phyloP scores from a whole-genome alignment of 2,888 invertebrate species.

The Pandemis corylana region DNA sequence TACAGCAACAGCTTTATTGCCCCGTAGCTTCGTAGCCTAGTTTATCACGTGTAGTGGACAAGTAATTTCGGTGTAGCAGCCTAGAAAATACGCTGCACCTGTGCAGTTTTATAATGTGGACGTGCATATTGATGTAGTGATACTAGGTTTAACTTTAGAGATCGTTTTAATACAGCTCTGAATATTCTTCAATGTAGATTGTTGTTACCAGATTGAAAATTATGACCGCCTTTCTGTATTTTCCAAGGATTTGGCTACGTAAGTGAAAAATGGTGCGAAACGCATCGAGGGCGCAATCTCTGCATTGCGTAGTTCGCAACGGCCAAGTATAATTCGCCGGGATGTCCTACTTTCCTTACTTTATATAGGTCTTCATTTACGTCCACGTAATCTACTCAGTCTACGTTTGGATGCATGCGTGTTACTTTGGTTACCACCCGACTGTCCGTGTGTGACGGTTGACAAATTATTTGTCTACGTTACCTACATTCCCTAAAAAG shows the following conservation, averaged over 20 bases:
- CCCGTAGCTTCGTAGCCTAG: conserved; percentile 4
- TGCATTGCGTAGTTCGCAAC: conserved; percentile 36
- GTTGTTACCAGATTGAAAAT: neutral
- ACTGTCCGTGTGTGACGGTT: neutral
- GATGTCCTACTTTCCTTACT: conserved; percentile 26
- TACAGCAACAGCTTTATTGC: neutral
- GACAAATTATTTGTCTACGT: neutral
- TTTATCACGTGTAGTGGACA: neutral
- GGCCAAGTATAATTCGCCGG: conserved; percentile 31
- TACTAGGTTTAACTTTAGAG: neutral
- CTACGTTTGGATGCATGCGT: neutral
- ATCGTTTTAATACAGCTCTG: neutral
- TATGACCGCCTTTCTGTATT: neutral
- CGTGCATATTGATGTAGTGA: neutral
- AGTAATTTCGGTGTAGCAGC: neutral
- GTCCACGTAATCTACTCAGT: neutral
- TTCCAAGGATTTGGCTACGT: conserved; percentile 8
- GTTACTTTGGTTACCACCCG: neutral
- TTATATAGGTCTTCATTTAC: neutral
- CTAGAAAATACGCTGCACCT: neutral
- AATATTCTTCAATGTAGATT: neutral
- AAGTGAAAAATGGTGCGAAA: conserved; percentile 22
- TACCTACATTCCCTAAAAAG: neutral
- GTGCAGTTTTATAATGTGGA: neutral
- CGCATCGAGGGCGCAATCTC: conserved; percentile 37